Conservation (phyloP, 2,888 invertebrate species). For the Peribatodes rhomboidaria region DNA sequence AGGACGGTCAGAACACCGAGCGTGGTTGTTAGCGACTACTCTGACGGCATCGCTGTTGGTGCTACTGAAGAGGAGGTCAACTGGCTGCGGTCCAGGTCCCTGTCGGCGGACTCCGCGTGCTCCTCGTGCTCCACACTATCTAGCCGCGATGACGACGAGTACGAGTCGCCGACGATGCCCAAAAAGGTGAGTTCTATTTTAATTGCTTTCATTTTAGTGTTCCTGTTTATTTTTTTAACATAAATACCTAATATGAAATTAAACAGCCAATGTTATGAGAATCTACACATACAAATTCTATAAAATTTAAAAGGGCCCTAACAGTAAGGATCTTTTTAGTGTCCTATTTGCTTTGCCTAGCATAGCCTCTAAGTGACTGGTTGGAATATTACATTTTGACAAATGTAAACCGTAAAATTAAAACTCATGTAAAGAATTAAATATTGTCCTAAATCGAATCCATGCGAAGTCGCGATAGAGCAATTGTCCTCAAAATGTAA, state of each 20-base stretch:
- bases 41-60: conserved; percentile 87
- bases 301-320: no score
- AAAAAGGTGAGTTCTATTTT: conserved; percentile 78
- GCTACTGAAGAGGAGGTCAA: conserved; percentile 79
- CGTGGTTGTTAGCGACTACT: conserved; percentile 95
- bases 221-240: background rate
- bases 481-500: no score
- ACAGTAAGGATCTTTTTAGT: no score
- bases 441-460: no score
- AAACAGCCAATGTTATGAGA: no score
- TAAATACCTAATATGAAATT: no score
- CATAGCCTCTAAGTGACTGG: no score
- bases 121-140: conserved; percentile 92
- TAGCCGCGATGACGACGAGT: conserved; percentile 90
- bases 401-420: no score
- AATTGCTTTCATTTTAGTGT: conserved; percentile 33
- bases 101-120: conserved; percentile 90
- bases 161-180: conserved; percentile 76
- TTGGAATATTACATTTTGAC: no score
- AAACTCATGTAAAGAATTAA: no score
- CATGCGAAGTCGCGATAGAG: no score
- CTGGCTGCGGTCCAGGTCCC: conserved; percentile 79
- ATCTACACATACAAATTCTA: background rate
- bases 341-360: no score
- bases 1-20: conserved; percentile 93